Conservation (phyloP, 2,888 invertebrate species). For the Cryptus armator region DNA sequence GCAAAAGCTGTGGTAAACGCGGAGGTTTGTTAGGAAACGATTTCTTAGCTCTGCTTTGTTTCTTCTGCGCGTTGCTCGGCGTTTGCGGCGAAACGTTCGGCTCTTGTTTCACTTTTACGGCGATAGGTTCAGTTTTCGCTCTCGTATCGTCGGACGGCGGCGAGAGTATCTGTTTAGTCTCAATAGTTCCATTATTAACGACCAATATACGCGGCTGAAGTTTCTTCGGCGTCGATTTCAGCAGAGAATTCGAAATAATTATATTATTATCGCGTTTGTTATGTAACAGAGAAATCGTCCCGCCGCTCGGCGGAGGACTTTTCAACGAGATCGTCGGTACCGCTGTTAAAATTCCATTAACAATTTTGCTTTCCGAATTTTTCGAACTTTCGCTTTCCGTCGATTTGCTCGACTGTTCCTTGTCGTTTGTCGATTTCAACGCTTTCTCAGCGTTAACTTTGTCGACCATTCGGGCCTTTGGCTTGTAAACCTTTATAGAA, state of each 20-base stretch:
- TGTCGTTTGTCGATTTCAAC: conserved; percentile 66
- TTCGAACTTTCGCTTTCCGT: conserved; percentile 37
- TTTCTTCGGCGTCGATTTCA: conserved; percentile 55
- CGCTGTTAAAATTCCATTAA: conserved; percentile 52
- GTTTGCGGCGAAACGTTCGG: conserved; percentile 46
- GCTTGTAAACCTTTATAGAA: conserved; percentile 74
- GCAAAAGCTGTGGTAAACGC: conserved; percentile 68
- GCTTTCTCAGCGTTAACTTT: conserved; percentile 77
- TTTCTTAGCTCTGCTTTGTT: conserved; percentile 83
- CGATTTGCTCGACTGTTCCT: conserved; percentile 37
- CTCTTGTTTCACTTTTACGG: conserved; percentile 39
- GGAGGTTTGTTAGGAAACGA: conserved; percentile 82
- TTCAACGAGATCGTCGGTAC: conserved; percentile 1
- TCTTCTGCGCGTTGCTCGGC: conserved; percentile 59
- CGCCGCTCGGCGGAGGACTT: not conserved
- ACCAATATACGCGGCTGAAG: conserved; percentile 59
- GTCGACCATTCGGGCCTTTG: conserved; percentile 78
- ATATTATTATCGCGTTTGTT: conserved; percentile 63
- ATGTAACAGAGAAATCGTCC: conserved; percentile 50
- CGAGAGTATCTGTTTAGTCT: conserved; percentile 32
- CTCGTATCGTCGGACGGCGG: conserved; percentile 39
- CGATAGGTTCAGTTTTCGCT: conserved; percentile 34
- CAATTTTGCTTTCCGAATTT: conserved; percentile 26
- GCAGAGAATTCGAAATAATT: conserved; percentile 57
- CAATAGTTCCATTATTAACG: conserved; percentile 60